Evolutionary conservation across 2,888 invertebrate species (phyloP).

Genomic region (Tridacna crocea): DNA sequence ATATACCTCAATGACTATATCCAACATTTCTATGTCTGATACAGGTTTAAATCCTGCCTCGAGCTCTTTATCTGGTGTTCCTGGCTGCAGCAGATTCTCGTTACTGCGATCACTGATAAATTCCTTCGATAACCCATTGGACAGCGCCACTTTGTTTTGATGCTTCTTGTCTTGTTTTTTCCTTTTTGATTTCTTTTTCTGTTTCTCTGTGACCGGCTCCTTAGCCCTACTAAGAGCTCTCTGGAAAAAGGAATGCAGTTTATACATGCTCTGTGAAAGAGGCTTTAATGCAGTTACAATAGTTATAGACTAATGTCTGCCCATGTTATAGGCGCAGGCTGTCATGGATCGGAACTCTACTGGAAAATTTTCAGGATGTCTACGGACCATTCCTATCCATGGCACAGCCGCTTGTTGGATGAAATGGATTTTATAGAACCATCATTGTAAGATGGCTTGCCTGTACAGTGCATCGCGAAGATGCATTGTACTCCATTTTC

Average conservation of each 20-base stretch:
- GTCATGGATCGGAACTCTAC: not conserved
- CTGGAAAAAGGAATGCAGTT: slow-evolving; percentile 58
- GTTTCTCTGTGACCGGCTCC: slow-evolving; percentile 68
- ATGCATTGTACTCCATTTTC: too few species aligned
- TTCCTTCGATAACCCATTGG: slow-evolving; percentile 72
- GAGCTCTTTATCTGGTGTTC: slow-evolving; percentile 53
- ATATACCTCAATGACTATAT: slow-evolving; percentile 31
- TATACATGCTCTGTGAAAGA: too few species aligned
- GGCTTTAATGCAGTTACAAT: not conserved
- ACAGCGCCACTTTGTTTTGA: slow-evolving; percentile 62
- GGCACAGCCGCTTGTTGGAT: too few species aligned
- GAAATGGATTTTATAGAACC: too few species aligned
- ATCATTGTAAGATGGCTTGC: too few species aligned
- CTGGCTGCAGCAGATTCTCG: slow-evolving; percentile 71
- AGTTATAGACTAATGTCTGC: not conserved
- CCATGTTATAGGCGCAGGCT: not conserved
- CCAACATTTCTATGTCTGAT: slow-evolving; percentile 52
- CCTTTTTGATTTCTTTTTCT: slow-evolving; percentile 65
- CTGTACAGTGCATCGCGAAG: too few species aligned
- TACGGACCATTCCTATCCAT: too few species aligned
- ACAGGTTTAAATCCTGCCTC: slow-evolving; percentile 53
- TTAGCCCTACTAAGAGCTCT: slow-evolving; percentile 75
- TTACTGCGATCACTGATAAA: slow-evolving; percentile 72
- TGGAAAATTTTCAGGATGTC: too few species aligned
- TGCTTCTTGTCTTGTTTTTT: slow-evolving; percentile 65